phyloP scores from a whole-genome alignment of 2,888 invertebrate species.

The Notodonta ziczac region DNA sequence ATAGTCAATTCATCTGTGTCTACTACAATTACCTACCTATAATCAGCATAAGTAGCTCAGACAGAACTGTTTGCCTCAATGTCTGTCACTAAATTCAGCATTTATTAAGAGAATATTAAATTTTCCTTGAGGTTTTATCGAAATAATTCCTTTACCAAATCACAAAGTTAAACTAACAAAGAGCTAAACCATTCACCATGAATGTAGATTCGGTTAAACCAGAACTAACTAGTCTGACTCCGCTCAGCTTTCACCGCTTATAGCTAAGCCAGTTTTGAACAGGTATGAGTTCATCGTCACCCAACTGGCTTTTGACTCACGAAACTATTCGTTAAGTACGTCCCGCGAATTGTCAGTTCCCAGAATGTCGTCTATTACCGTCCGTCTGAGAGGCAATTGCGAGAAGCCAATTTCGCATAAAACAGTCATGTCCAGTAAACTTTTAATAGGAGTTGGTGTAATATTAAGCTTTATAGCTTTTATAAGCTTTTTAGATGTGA shows the following conservation, averaged over 20 bases:
- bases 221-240: slow-evolving; percentile 37
- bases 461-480: not conserved
- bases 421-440: slow-evolving; percentile 32
- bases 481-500: not conserved
- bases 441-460: slow-evolving; percentile 20
- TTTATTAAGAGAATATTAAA: too few relatives aligned
- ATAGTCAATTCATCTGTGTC: too few relatives aligned
- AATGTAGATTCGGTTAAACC: slow-evolving; percentile 36
- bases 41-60: too few relatives aligned
- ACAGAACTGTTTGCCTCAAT: too few relatives aligned
- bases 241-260: slow-evolving; percentile 27
- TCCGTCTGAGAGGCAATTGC: slow-evolving; percentile 31
- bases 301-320: slow-evolving; percentile 36
- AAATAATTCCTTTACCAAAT: not conserved
- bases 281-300: slow-evolving; percentile 40
- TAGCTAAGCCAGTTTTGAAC: slow-evolving; percentile 32
- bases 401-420: slow-evolving; percentile 26
- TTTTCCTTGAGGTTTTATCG: not conserved
- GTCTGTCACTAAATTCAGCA: too few relatives aligned
- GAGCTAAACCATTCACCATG: slow-evolving; percentile 27
- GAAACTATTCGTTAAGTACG: slow-evolving; percentile 44
- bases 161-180: slow-evolving; percentile 9
- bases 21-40: too few relatives aligned
- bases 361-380: slow-evolving; percentile 33
- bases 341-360: slow-evolving; percentile 32